phyloP scores from a whole-genome alignment of 2,888 invertebrate genomes.

The Plagiodera versicolora region DNA sequence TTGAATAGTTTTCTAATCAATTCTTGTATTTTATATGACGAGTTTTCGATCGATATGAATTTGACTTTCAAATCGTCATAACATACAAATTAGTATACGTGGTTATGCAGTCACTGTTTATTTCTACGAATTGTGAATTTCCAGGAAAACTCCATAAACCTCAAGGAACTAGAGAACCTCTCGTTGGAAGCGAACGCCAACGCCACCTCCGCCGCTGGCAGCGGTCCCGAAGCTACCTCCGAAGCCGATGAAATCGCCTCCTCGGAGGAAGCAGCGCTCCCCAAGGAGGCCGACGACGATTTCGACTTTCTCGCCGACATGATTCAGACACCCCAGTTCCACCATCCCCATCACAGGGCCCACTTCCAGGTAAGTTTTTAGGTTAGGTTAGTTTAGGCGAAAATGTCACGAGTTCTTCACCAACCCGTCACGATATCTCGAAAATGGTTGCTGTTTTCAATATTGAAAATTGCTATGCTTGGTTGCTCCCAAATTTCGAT shows the following conservation, averaged over 20 bases:
- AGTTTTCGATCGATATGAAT: too few species aligned
- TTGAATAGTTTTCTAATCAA: too few species aligned
- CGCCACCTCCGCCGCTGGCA: not conserved
- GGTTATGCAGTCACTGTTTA: too few species aligned
- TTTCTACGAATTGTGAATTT: not conserved
- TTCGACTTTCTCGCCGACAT: conserved; percentile 60
- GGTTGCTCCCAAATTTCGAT: too few species aligned
- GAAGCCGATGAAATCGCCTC: conserved; percentile 26
- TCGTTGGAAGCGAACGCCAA: conserved; percentile 31
- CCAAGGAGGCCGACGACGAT: conserved; percentile 53
- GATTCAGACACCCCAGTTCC: conserved; percentile 67
- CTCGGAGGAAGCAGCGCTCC: conserved; percentile 31
- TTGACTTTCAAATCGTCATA: too few species aligned
- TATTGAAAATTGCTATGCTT: too few species aligned
- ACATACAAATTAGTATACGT: too few species aligned
- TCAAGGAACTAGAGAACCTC: conserved; percentile 47
- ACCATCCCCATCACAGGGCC: conserved; percentile 65
- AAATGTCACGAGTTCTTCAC: too few species aligned
- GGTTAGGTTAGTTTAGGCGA: too few species aligned
- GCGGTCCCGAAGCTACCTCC: conserved; percentile 19
- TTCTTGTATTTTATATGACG: too few species aligned
- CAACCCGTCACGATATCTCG: too few species aligned
- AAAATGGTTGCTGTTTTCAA: too few species aligned
- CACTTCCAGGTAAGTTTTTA: conserved; percentile 68
- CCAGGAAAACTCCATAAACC: conserved; percentile 44